Percentiles rank a stretch among this genome's conserved stretches.
These are phyloP conservation scores for Tipula lateralis DNA, from an alignment of 2,888 invertebrate species.

Conservation along the genomic window DNA sequence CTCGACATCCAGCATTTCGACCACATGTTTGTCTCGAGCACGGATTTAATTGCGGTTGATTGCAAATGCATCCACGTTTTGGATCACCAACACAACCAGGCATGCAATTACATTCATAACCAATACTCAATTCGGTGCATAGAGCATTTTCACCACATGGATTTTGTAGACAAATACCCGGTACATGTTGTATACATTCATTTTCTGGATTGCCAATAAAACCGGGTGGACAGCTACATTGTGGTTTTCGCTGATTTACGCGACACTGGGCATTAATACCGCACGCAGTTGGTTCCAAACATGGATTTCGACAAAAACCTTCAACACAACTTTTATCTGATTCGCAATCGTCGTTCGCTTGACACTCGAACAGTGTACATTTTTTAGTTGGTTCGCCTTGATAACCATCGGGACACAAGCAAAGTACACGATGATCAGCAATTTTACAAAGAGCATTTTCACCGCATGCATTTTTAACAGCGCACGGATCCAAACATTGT, in stretches of 20 bases:
- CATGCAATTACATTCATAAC: constrained; percentile 75
- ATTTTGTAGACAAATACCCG: constrained; percentile 70
- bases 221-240: constrained; percentile 71
- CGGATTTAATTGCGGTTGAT: constrained; percentile 60
- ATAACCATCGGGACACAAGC: constrained; percentile 81
- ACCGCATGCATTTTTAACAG: constrained; percentile 66
- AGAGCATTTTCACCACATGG: constrained; percentile 81
- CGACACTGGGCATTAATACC: constrained; percentile 82
- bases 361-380: constrained; percentile 74
- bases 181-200: constrained; percentile 64
- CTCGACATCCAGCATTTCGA: constrained; percentile 73
- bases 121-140: constrained; percentile 71
- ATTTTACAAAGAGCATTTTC: constrained; percentile 74
- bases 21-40: constrained; percentile 78
- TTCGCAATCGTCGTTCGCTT: constrained; percentile 70
- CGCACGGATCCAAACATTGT: constrained; percentile 68
- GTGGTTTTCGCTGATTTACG: constrained; percentile 67
- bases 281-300: constrained; percentile 68
- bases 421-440: constrained; percentile 75
- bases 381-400: constrained; percentile 73
- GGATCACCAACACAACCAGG: constrained; percentile 78
- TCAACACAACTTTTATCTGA: constrained; percentile 68
- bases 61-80: constrained; percentile 73
- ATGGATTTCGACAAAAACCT: constrained; percentile 77
- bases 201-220: constrained; percentile 65